Percentiles rank a stretch among this genome's conserved stretches.
These are phyloP conservation scores for Pyralis farinalis DNA, from an alignment of 2,888 invertebrate genomes.

Conservation along the genomic window DNA sequence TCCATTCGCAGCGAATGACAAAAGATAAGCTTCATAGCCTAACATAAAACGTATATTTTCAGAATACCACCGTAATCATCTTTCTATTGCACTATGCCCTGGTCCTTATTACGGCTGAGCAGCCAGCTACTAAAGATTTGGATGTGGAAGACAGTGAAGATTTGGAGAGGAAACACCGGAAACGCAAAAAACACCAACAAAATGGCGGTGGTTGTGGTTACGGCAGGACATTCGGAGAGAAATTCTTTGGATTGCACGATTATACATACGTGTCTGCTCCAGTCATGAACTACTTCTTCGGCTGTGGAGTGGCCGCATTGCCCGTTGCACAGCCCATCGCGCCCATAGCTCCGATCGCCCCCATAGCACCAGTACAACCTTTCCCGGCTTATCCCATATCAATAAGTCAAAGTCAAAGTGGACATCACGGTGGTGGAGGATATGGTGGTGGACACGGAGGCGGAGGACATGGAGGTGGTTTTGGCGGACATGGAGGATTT, in stretches of 20 bases:
- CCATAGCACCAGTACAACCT: slow-evolving; percentile 24
- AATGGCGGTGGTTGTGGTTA: slow-evolving; percentile 35
- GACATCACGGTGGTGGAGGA: slow-evolving; percentile 24
- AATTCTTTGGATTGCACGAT: slow-evolving; percentile 49
- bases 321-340: slow-evolving; percentile 21
- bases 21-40: no score
- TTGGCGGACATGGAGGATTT: slow-evolving; percentile 19
- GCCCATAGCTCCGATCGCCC: slow-evolving; percentile 19
- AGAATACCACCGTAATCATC: slow-evolving; percentile 39
- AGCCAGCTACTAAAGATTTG: slow-evolving; percentile 41
- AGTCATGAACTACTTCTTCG: slow-evolving; percentile 65
- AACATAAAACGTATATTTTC: slow-evolving; percentile 17
- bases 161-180: slow-evolving; percentile 49
- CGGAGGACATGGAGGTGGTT: slow-evolving; percentile 21
- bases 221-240: slow-evolving; percentile 47
- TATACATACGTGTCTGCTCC: slow-evolving; percentile 64
- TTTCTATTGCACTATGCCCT: slow-evolving; percentile 34
- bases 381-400: slow-evolving; percentile 24
- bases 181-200: slow-evolving; percentile 55
- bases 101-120: slow-evolving; percentile 32
- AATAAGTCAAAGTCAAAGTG: slow-evolving; percentile 25
- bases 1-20: no score
- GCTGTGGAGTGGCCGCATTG: slow-evolving; percentile 43
- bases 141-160: slow-evolving; percentile 43
- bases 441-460: slow-evolving; percentile 26